phyloP scores from a whole-genome alignment of 2,113 vertebrate genomes.

The Elaphurus davidianus region DNA sequence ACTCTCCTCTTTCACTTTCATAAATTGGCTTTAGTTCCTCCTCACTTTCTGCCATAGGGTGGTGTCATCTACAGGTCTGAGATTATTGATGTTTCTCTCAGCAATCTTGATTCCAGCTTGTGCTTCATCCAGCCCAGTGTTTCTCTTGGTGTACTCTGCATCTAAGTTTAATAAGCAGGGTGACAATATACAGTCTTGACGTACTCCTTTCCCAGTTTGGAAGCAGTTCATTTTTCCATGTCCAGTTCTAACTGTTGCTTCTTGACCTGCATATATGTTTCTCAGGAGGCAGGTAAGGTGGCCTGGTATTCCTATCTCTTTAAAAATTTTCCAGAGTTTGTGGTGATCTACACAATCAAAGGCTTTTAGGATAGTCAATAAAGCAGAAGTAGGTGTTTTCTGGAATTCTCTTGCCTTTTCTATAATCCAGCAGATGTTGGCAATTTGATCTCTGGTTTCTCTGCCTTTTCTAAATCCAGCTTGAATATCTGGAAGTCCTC shows the following conservation, averaged over 20 bases:
- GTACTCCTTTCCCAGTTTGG: neutral
- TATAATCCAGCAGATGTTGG: neutral
- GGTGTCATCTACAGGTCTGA: neutral
- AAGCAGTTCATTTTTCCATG: neutral
- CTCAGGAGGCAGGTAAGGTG: neutral
- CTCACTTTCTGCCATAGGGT: neutral
- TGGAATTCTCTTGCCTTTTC: neutral
- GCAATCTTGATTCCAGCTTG: neutral
- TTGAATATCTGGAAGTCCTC: neutral
- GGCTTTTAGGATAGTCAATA: neutral
- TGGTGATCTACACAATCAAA: neutral
- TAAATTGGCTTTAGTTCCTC: neutral
- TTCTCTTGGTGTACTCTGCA: neutral
- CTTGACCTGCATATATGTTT: neutral
- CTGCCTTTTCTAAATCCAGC: neutral
- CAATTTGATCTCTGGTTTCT: neutral
- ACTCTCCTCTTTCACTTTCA: neutral
- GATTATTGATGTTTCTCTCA: neutral
- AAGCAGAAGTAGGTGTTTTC: neutral
- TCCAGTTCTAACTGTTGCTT: neutral
- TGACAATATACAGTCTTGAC: neutral
- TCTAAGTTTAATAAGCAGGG: neutral
- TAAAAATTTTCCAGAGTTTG: neutral
- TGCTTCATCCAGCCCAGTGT: neutral
- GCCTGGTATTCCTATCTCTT: neutral